Base-by-base conservation (phyloP, 2,888 invertebrate species). In the Scaptomyza cyrtandrae region DNA sequence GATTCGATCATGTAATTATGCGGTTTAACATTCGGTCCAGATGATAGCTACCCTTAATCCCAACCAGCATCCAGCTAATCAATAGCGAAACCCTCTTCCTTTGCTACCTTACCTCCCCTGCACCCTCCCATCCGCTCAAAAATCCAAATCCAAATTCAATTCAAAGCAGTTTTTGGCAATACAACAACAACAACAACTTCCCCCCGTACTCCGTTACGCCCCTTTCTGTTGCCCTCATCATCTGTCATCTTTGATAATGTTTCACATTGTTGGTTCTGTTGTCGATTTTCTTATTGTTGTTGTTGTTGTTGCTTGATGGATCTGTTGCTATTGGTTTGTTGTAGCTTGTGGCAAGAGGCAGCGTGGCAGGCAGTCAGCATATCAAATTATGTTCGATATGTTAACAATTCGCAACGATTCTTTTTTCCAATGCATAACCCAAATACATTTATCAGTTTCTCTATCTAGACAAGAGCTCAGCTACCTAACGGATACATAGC, bases 331-430 rank as follows among this genome's bases (percentile, higher is more conserved):
- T n/a, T n/a, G n/a, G 41, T 50, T 41, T 41, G 37, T 37, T 39
- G 39, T 43, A 31, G 45, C 48, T 50, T 61, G 75, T 35, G 70
- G 57, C 60, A 60, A 19, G 54, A 19, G 54, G 43, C 5, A 14
- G 16, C 7, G 35, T 49, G 44, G 46, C 71, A 73, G 67, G 19
- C 19, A 19, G 19, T 19, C 59, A 74, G 64, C 78, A 78, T 68
- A 74, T 78, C 62, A 62, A 81, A 71, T 66, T 81, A 78, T 81
- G 45, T 54, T 70, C 67, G 64, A 85, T 75, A 68, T 85, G 82
- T 85, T 82, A 82, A 85, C 86, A 81, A 81, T 80, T 64, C 73
- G 60, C 52, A 71, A 44, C 52, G 61, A 75, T 39, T n/a, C n/a
- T 63, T 35, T 58, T 1, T 57, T 6, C 27, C 62, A 43, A 29